Evolutionary conservation across 2,113 vertebrate genomes (phyloP).

Genomic region (Bolborhynchus lineola): DNA sequence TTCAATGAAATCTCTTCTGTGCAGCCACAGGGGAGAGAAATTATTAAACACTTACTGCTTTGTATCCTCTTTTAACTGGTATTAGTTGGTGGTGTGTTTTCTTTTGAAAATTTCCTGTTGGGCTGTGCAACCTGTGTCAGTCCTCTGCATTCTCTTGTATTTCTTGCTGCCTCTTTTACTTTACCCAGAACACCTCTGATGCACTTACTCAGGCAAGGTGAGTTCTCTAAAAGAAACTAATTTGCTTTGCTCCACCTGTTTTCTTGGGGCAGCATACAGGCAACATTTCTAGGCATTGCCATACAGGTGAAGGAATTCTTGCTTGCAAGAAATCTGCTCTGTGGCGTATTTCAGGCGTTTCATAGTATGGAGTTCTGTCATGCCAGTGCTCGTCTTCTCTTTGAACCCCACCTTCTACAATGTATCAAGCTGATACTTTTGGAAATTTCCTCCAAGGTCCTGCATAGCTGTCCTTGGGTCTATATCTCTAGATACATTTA

Average conservation of each 20-base stretch:
- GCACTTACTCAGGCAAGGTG: background rate
- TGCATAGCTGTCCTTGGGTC: background rate
- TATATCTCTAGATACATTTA: background rate
- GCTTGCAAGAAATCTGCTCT: background rate
- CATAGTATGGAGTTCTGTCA: background rate
- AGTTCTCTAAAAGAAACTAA: background rate
- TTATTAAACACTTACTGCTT: background rate
- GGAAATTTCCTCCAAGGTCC: background rate
- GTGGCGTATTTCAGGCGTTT: background rate
- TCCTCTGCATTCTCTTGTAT: background rate
- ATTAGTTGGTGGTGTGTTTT: background rate
- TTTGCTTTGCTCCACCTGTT: background rate
- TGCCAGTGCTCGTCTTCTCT: background rate
- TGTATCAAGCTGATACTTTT: background rate
- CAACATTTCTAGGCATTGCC: background rate
- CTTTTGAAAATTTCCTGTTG: background rate
- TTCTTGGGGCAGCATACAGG: background rate
- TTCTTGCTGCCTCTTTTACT: background rate
- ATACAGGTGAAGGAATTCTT: background rate
- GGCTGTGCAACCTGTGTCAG: background rate
- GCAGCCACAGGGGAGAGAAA: background rate
- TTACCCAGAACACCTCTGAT: background rate
- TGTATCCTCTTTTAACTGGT: background rate
- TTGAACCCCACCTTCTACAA: background rate
- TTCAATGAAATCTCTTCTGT: background rate